Percentiles rank a stretch among this genome's conserved stretches.
phyloP scores from a whole-genome alignment of 2,113 vertebrate species.

The Pseudorasbora parva region DNA sequence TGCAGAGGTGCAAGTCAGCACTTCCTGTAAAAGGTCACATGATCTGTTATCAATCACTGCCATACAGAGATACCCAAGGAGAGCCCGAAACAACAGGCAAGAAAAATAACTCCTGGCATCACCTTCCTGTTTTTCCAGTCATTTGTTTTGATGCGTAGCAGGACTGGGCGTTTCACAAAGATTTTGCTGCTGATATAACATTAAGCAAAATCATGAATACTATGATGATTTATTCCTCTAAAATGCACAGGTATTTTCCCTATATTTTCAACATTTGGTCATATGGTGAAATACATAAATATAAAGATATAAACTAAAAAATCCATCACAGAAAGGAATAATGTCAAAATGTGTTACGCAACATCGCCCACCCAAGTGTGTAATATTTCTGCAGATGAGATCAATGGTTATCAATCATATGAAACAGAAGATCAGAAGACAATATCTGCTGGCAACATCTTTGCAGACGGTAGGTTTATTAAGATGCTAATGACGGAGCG shows the following conservation, averaged over 20 bases:
- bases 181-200: neutral
- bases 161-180: neutral
- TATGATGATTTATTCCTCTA: neutral
- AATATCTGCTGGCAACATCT: neutral
- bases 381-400: conserved; percentile 19
- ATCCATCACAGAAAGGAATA: neutral
- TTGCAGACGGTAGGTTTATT: conserved; percentile 12
- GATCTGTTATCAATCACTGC: conserved; percentile 36
- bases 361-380: neutral
- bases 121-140: neutral
- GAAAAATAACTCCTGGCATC: neutral
- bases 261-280: too few relatives aligned
- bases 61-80: neutral
- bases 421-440: neutral
- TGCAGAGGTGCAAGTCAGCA: conserved; percentile 11
- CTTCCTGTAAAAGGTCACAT: neutral
- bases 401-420: neutral
- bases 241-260: neutral
- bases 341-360: neutral
- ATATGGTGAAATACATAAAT: neutral
- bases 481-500: conserved; percentile 33
- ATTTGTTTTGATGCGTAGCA: neutral
- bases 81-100: neutral
- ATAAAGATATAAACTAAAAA: neutral
- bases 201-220: neutral